Evolutionary conservation across 2,797 vertebrate genomes (phyloP), one percentile per base, ranked within the genome.

Genomic region (Kryptopterus vitreolus): DNA sequence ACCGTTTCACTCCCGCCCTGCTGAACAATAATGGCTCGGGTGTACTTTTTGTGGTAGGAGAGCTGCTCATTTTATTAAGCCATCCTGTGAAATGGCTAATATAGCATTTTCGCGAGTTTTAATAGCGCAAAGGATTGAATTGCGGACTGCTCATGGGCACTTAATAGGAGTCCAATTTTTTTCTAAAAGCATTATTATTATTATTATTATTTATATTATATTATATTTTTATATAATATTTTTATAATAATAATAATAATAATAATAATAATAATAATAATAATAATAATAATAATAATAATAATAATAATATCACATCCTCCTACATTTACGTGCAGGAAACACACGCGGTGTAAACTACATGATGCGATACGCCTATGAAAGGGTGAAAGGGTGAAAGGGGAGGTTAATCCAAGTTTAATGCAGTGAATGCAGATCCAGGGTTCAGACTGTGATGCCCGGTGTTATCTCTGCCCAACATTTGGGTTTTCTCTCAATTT

Each of bases 371-470:
- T 74, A 35, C 43, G 31, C 58, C 16, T n/a, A 1, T 57, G 48
- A 55, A 53, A 72, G 69, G 18, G 92, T 92, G 94, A 93, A 94
- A 94, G 94, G 91, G 91, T 92, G 93, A 93, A 91, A 93, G 92
- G 92, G 94, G 94, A 95, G 95, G 96, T 97, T 99, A 98, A 98
- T 98, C 96, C 95, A 90, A 95, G 96, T 98, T 99, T 98, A 98
- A 96, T 94, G 94, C 96, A 92, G 93, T 90, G 94, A 93, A 95
- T 91, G 88, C 94, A 93, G 95, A 93, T 93, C 92, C 33, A 94
- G 94, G 96, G 95, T 95, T 95, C 91, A 93, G 93, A 93, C 94
- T 95, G 91, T 95, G 93, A 95, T 94, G 95, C 95, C 38, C 92
- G 93, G 92, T 94, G 95, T 98, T 99, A 98, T 98, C 97, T 98